Conservation (phyloP, 2,797 vertebrate genomes). For the Pyrocephalus nanus region DNA sequence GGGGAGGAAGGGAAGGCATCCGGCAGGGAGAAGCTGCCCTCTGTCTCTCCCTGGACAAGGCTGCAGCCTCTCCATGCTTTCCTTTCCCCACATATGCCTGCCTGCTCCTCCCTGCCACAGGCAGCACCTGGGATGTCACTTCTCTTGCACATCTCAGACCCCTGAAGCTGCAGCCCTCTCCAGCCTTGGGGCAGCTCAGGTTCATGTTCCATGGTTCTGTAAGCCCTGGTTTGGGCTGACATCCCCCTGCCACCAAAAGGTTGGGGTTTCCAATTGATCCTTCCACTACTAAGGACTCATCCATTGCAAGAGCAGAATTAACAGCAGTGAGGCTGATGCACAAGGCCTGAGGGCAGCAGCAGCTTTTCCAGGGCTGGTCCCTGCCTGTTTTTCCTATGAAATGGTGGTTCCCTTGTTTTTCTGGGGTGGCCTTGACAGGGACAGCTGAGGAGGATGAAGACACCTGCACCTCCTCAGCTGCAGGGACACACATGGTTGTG, state of each 20-base stretch:
- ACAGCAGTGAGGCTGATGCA: background rate
- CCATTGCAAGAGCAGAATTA: background rate
- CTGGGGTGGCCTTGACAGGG: background rate
- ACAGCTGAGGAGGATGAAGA: background rate
- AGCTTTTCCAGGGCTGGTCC: background rate
- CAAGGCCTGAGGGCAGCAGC: background rate
- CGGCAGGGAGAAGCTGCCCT: background rate
- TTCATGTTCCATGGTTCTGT: fast-evolving
- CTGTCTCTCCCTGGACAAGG: background rate
- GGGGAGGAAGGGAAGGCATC: background rate
- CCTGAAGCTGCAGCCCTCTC: background rate
- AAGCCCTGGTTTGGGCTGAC: background rate
- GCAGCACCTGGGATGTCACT: fast-evolving
- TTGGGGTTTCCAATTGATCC: background rate
- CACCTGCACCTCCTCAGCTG: background rate
- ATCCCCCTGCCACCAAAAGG: background rate
- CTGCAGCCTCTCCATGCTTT: background rate
- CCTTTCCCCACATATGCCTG: background rate
- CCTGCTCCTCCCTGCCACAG: fast-evolving
- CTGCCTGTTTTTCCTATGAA: background rate
- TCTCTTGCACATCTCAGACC: background rate
- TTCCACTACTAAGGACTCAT: background rate
- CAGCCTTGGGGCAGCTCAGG: background rate
- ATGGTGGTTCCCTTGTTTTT: background rate
- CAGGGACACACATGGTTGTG: fast-evolving